Evolutionary conservation across 2,888 invertebrate species (phyloP).

Genomic region (Siphlonurus alternatus): DNA sequence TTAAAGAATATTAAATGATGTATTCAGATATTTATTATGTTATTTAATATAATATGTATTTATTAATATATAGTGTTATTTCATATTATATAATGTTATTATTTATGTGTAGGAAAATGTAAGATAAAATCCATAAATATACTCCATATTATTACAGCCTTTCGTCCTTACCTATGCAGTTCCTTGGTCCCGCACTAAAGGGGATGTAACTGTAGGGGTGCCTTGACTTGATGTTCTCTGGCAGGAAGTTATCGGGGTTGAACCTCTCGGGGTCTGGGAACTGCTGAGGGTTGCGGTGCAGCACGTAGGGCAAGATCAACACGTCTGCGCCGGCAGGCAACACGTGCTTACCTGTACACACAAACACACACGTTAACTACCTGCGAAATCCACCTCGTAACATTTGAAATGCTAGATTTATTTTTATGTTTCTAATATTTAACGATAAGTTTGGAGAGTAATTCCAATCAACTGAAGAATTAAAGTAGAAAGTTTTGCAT

Average conservation of each 20-base stretch:
- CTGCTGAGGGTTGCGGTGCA: constrained; percentile 24
- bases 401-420: no score
- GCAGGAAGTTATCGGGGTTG: constrained; percentile 29
- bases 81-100: no score
- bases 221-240: constrained; percentile 24
- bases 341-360: constrained; percentile 20
- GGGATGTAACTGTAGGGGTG: constrained; percentile 29
- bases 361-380: neutral
- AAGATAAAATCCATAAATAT: no score
- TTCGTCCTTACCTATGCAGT: constrained; percentile 26
- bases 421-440: neutral
- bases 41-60: no score
- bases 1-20: no score
- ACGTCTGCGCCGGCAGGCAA: constrained; percentile 37
- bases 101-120: no score
- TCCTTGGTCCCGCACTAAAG: constrained; percentile 30
- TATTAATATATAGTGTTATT: no score
- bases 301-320: constrained; percentile 31
- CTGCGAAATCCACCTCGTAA: no score
- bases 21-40: no score
- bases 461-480: no score
- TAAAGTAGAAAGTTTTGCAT: no score
- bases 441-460: neutral
- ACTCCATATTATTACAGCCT: no score
- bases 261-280: constrained; percentile 29